phyloP scores from a whole-genome alignment of 2,797 vertebrate species.

The Brachymystax lenok region DNA sequence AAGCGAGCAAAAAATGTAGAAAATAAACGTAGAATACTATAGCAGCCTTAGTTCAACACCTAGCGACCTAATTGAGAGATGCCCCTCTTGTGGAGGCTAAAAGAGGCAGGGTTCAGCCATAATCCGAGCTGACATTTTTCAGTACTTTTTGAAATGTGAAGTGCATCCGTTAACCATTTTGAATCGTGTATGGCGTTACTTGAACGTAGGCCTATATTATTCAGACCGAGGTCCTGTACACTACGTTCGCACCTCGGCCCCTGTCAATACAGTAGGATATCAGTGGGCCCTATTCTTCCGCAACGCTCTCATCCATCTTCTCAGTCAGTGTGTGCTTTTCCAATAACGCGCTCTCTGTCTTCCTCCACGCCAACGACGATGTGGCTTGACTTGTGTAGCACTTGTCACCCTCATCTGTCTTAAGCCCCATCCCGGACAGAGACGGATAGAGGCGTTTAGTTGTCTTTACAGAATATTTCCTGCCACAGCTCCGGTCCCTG shows the following conservation, averaged over 20 bases:
- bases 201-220: no score
- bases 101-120: no score
- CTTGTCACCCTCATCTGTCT: slow-evolving; percentile 75
- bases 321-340: slow-evolving; percentile 54
- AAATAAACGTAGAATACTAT: not conserved
- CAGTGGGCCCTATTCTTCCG: slow-evolving; percentile 38
- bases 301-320: slow-evolving; percentile 68
- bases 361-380: not conserved
- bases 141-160: no score
- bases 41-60: no score
- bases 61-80: no score
- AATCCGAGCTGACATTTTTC: no score
- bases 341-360: slow-evolving; percentile 51
- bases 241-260: slow-evolving; percentile 21
- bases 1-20: not conserved
- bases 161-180: no score
- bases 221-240: no score
- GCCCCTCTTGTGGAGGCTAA: no score
- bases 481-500: slow-evolving; percentile 57
- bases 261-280: slow-evolving; percentile 32
- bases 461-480: slow-evolving; percentile 77
- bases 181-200: no score
- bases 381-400: slow-evolving; percentile 23
- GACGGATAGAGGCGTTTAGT: slow-evolving; percentile 78
- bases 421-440: slow-evolving; percentile 64